A percentile compares a stretch with the other conserved stretches of the same genome.
These are phyloP conservation scores for Cryptocheilus praepositus DNA, from an alignment of 2,888 invertebrate genomes.

Conservation along the genomic window DNA sequence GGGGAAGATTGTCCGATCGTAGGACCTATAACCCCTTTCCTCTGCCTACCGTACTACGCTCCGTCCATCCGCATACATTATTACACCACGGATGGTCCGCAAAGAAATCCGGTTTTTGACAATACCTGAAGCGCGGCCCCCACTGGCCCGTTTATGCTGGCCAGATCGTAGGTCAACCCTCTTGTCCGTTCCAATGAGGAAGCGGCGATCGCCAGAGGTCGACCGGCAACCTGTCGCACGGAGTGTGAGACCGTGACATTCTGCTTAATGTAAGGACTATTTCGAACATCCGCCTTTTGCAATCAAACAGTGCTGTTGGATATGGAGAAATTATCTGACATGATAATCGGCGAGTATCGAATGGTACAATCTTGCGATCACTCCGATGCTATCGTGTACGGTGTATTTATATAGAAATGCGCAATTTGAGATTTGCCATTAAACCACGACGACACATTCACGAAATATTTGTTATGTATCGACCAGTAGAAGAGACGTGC, in stretches of 20 bases:
- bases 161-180: conserved; percentile 32
- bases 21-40: conserved; percentile 52
- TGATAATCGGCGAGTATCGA: too few relatives aligned
- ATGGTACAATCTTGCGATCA: too few relatives aligned
- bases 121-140: conserved; percentile 37
- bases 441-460: too few relatives aligned
- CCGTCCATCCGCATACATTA: conserved; percentile 62
- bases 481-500: too few relatives aligned
- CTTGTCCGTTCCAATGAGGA: conserved; percentile 5
- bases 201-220: not conserved
- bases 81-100: conserved; percentile 28
- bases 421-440: too few relatives aligned
- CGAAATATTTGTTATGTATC: too few relatives aligned
- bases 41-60: conserved; percentile 33
- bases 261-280: not conserved
- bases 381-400: too few relatives aligned
- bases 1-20: conserved; percentile 31
- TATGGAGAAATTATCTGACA: too few relatives aligned
- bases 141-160: not conserved
- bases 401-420: too few relatives aligned
- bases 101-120: conserved; percentile 60
- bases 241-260: conserved; percentile 4
- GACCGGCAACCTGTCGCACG: conserved; percentile 5
- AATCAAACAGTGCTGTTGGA: too few relatives aligned
- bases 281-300: too few relatives aligned